Evolutionary conservation across 2,113 vertebrate genomes (phyloP).

Genomic region (Microcebus ravelobensis): DNA sequence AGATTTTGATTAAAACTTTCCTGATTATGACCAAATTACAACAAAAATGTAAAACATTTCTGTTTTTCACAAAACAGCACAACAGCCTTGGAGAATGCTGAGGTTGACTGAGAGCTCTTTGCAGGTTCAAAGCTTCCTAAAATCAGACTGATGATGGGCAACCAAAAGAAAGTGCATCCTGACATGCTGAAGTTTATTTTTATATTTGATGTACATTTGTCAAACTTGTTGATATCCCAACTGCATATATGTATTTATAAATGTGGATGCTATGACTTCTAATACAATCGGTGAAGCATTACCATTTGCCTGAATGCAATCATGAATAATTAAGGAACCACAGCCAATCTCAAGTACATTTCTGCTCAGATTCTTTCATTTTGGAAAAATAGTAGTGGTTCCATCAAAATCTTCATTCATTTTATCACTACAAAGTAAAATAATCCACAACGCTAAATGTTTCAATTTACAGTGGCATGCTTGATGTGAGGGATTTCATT

Average conservation of each 20-base stretch:
- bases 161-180: not conserved
- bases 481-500: not conserved
- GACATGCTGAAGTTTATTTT: not conserved
- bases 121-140: not conserved
- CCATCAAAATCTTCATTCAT: not conserved
- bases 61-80: not conserved
- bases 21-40: not conserved
- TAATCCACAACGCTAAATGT: not conserved
- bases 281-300: not conserved
- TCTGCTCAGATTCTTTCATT: not conserved
- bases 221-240: not conserved
- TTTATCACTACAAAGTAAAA: not conserved
- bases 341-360: not conserved
- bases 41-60: not conserved
- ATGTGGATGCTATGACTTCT: not conserved
- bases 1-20: not conserved
- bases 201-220: not conserved
- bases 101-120: not conserved
- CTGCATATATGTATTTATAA: not conserved
- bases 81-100: not conserved
- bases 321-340: not conserved
- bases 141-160: not conserved
- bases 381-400: not conserved
- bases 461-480: not conserved
- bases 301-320: not conserved